Conservation (phyloP, 1,140 invertebrate genomes). For the Drosophila arawakana region DNA sequence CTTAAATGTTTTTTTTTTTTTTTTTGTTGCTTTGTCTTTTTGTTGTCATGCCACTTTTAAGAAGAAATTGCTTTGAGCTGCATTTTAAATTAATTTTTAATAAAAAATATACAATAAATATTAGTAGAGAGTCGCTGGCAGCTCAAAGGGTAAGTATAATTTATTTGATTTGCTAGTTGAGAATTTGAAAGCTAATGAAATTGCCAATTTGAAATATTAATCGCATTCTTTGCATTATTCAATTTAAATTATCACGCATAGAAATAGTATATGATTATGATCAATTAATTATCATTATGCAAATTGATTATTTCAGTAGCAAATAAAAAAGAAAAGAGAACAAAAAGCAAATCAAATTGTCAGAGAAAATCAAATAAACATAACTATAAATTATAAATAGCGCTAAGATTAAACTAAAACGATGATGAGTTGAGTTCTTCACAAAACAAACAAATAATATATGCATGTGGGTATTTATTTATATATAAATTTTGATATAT, state of each 20-base stretch:
- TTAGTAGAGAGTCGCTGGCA: conserved; percentile 65
- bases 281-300: conserved; percentile 2
- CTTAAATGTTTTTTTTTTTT: background rate
- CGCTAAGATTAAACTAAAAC: conserved; percentile 63
- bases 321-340: background rate
- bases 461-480: conserved; percentile 14
- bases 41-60: conserved; percentile 38
- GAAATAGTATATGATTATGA: background rate
- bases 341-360: conserved; percentile 30
- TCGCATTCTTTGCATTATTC: background rate
- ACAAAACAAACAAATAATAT: conserved; percentile 36
- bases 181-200: background rate
- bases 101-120: conserved; percentile 79
- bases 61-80: conserved; percentile 67
- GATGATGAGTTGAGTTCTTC: conserved; percentile 13
- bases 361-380: conserved; percentile 56
- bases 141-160: conserved; percentile 62
- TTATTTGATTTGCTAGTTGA: conserved; percentile 11
- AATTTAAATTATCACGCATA: background rate
- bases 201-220: background rate
- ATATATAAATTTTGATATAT: conserved; percentile 8
- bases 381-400: conserved; percentile 62
- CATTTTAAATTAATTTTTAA: conserved; percentile 41
- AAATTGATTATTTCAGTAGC: conserved; percentile 6
- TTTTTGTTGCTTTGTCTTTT: conserved; percentile 10